Base-by-base conservation (phyloP, 2,888 invertebrate genomes). In the Liodrosophila aerea region DNA sequence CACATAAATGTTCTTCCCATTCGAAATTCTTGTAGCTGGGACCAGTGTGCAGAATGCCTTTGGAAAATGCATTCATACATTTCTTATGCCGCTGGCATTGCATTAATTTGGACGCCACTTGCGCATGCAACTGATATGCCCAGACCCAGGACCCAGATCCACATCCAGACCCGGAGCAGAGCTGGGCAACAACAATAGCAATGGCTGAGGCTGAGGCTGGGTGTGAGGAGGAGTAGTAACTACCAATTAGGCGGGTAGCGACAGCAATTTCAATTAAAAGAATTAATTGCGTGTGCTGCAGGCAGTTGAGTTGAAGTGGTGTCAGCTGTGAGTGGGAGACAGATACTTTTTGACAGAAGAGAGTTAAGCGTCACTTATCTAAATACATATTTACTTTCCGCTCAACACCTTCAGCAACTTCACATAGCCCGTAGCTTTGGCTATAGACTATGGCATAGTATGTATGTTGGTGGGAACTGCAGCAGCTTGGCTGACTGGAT, bases 161-260 rank as follows among this genome's bases (percentile, higher is more conserved):
- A n/a, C n/a, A n/a, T n/a, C n/a, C n/a, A n/a, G n/a, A n/a, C n/a
- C n/a, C n/a, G 30, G 29, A 4, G 27, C 29, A 12, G 45, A 5
- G 22, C 22, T 4, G 2, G 22, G 22, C 22, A 22, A 22, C 22
- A 22, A 22, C 5, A n/a, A n/a, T n/a, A n/a, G n/a, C n/a, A n/a
- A n/a, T n/a, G n/a, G n/a, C n/a, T n/a, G n/a, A n/a, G n/a, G 22
- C 22, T 22, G 3, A 4, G 22, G 5, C 2, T 22, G 2, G 22
- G 22, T 5, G 22, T 4, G 22, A 22, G 5, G 22, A 22, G 31
- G 53, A 61, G 64, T 57, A 72, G 76, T 77, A 74, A 85, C 78
- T 85, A 85, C 78, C 78, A 80, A 80, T 80, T 80, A 85, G 85
- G 68, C 78, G 85, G 85, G 54, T 82, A 80, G 75, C 71, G 81